Base-by-base conservation (phyloP, 2,797 vertebrate genomes). In the Tiaroga cobitis region DNA sequence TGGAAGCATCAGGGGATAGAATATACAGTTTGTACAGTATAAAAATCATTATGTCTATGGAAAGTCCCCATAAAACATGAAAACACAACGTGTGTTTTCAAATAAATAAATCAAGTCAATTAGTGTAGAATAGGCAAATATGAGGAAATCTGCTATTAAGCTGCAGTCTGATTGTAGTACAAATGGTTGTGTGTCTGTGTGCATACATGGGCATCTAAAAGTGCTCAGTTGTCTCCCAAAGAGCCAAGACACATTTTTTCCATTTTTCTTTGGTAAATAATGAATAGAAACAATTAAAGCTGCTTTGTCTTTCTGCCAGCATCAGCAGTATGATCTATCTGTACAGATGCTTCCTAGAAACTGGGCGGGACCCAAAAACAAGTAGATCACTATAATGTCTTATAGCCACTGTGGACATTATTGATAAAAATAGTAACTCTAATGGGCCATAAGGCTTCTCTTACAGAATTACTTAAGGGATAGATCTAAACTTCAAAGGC, bases 221-320 rank as follows among this genome's bases (percentile, higher is more conserved):
- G n/a, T 59, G 46, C 49, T 70, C 61, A 43, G 61, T 8, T 3
- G 67, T 78, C 16, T 82, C 11, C 39, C 46, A 74, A 63, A 82
- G 37, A 51, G 43, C 37, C 26, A 85, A 83, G 59, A 78, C 65
- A 77, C 34, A 49, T 85, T 88, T 87, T 79, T 18, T 76, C 85
- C 70, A 85, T 87, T 88, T 59, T 63, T 85, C 43, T 81, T 84
- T 73, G 29, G 63, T 88, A 88, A 90, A 88, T 88, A 85, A 87
- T 87, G 26, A 81, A 87, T 83, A 59, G 65, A 70, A 46, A 41
- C 80, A 46, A 83, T 65, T 72, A 43, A 15, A 80, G 26, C 43
- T 87, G 76, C 82, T 49, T 69, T 18, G 46, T 29, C 69, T 87
- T 67, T 21, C 46, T 54, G 70, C 46, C 34, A 56, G 26, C 18